Evolutionary conservation across 2,797 vertebrate species (phyloP).

Genomic region (Schizothorax lantsangensis): DNA sequence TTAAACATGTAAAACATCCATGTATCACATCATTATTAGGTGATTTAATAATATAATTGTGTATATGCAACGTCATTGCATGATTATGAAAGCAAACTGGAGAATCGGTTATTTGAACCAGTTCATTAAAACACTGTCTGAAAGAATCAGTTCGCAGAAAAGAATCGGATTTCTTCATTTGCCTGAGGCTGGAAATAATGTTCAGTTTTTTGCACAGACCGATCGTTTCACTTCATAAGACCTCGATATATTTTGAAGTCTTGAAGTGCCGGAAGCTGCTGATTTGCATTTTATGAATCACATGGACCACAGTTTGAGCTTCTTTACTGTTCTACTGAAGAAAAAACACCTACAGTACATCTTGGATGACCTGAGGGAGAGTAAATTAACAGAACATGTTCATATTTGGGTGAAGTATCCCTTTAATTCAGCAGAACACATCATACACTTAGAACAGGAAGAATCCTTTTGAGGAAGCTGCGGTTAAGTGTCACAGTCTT

Average conservation of each 20-base stretch:
- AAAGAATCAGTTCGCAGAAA: too few relatives aligned
- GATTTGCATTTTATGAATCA: not conserved
- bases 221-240: not conserved
- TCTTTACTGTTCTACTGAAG: not conserved
- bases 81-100: too few relatives aligned
- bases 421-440: not conserved
- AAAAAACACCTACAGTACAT: not conserved
- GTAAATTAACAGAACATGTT: not conserved
- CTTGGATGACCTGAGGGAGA: not conserved
- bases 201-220: too few relatives aligned
- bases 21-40: too few relatives aligned
- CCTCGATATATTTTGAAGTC: not conserved
- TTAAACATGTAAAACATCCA: too few relatives aligned
- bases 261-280: not conserved
- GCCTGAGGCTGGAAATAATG: too few relatives aligned
- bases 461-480: not conserved
- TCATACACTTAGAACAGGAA: not conserved
- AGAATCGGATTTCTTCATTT: too few relatives aligned
- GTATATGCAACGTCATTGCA: too few relatives aligned
- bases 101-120: too few relatives aligned
- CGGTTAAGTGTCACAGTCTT: not conserved
- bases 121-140: too few relatives aligned
- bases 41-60: too few relatives aligned
- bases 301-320: not conserved
- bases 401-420: not conserved